phyloP scores from a whole-genome alignment of 2,113 vertebrate genomes.

The Mobula hypostoma region DNA sequence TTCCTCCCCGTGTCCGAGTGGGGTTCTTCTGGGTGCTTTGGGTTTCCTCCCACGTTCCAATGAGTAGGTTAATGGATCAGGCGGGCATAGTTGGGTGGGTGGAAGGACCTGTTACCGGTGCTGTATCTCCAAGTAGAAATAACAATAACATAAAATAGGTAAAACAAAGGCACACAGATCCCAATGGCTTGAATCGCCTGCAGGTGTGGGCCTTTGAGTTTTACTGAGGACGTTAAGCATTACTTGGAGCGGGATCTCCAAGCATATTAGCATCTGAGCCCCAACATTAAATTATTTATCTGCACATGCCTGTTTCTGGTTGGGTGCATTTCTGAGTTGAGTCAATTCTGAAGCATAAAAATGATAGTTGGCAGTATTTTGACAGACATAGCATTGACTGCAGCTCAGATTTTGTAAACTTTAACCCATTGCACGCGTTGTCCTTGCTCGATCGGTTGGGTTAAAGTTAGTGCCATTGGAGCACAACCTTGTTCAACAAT shows the following conservation, averaged over 20 bases:
- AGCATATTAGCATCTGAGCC: neutral
- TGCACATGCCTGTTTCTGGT: neutral
- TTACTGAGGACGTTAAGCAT: neutral
- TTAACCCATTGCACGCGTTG: neutral
- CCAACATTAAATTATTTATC: neutral
- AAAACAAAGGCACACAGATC: neutral
- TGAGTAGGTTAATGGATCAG: too few relatives aligned
- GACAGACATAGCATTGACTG: neutral
- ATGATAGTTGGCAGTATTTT: neutral
- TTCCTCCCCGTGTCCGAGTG: too few relatives aligned
- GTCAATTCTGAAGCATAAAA: neutral
- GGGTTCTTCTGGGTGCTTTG: too few relatives aligned
- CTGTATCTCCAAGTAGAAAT: too few relatives aligned
- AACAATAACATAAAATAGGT: too few relatives aligned
- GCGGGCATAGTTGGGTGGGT: too few relatives aligned
- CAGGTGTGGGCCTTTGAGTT: neutral
- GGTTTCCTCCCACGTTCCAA: too few relatives aligned
- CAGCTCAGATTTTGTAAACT: neutral
- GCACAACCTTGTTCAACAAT: neutral
- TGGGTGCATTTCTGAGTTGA: neutral
- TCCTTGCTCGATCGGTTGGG: neutral
- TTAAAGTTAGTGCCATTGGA: neutral
- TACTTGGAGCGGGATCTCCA: neutral
- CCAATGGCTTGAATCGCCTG: neutral
- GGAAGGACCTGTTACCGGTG: too few relatives aligned